Conservation (phyloP, 2,797 vertebrate species). For the Molossus molossus region DNA sequence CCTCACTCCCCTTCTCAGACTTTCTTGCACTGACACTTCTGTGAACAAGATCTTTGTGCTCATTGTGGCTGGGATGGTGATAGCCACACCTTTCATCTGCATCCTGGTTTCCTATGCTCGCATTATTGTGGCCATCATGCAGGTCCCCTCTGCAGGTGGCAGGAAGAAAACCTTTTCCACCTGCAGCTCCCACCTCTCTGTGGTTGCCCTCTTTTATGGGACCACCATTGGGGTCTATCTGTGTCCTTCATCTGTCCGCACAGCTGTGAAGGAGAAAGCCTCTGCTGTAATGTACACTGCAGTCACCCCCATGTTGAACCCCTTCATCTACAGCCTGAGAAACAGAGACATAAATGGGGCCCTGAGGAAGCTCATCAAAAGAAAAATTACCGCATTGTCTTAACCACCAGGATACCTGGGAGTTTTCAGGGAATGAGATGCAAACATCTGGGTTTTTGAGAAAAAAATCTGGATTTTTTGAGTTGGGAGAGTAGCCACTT, state of each 20-base stretch:
- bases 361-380: conserved; percentile 63
- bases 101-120: conserved; percentile 75
- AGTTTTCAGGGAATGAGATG: neutral
- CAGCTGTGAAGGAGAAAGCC: conserved; percentile 76
- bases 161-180: conserved; percentile 82
- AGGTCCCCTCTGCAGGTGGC: conserved; percentile 74
- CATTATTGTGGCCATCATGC: conserved; percentile 67
- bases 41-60: conserved; percentile 77
- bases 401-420: neutral
- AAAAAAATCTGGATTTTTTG: neutral
- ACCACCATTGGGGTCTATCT: conserved; percentile 82
- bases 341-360: conserved; percentile 76
- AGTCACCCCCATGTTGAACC: conserved; percentile 84
- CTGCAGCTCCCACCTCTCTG: conserved; percentile 82
- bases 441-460: neutral
- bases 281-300: conserved; percentile 83
- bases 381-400: conserved; percentile 54
- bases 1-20: conserved; percentile 82
- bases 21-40: conserved; percentile 74
- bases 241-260: conserved; percentile 77
- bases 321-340: conserved; percentile 84
- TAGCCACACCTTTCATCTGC: conserved; percentile 75
- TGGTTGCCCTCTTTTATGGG: conserved; percentile 78
- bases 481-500: neutral
- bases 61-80: conserved; percentile 68